These are phyloP conservation scores for Eptesicus fuscus DNA, from an alignment of 2,113 vertebrate genomes.

Conservation along the genomic window DNA sequence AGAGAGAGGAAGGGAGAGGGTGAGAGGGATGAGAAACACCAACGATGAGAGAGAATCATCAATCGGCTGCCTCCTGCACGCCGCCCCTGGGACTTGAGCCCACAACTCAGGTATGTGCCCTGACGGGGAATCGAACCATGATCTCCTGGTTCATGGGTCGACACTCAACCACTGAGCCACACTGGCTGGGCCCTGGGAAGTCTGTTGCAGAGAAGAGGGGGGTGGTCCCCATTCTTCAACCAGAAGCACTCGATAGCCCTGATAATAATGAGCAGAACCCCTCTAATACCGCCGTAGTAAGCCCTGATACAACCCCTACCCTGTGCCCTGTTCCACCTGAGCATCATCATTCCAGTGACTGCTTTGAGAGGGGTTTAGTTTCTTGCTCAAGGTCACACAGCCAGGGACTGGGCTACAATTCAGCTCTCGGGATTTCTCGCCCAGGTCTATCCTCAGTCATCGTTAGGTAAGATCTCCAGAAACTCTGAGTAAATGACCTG, in stretches of 20 bases:
- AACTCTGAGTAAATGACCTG: constrained; percentile 22
- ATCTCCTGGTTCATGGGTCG: too few relatives aligned
- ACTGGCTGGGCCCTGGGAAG: background rate
- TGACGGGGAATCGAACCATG: too few relatives aligned
- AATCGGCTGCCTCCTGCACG: too few relatives aligned
- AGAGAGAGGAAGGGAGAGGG: too few relatives aligned
- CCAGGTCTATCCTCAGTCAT: background rate
- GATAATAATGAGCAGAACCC: background rate
- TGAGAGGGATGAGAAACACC: too few relatives aligned
- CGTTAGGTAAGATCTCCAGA: background rate
- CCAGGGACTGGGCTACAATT: background rate
- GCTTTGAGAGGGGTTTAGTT: background rate
- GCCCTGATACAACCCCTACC: background rate
- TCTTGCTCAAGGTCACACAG: background rate
- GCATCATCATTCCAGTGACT: background rate
- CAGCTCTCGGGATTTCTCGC: background rate
- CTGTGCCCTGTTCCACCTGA: background rate
- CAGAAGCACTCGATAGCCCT: background rate
- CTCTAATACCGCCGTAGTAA: background rate
- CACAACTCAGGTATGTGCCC: too few relatives aligned
- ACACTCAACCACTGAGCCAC: too few relatives aligned
- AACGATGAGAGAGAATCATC: too few relatives aligned
- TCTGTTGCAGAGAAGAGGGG: background rate
- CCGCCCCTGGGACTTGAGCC: too few relatives aligned
- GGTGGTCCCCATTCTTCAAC: background rate